Evolutionary conservation across 2,888 invertebrate species (phyloP).

Genomic region (Hydriomena furcata): DNA sequence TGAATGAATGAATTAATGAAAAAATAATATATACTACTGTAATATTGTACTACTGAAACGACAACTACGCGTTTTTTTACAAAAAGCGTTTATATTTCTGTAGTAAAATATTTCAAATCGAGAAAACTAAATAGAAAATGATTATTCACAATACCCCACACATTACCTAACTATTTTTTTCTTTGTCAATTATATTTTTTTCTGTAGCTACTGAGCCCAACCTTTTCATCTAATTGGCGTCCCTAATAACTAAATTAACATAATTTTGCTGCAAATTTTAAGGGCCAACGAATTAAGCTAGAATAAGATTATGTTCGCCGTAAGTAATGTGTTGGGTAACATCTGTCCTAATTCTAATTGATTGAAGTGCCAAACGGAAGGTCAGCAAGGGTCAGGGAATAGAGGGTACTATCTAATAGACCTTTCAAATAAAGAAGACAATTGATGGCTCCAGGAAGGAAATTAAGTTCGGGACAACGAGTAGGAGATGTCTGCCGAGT

Average conservation of each 20-base stretch:
- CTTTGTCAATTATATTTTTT: background rate
- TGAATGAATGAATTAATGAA: too few relatives aligned
- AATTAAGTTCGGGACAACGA: slow-evolving; percentile 2
- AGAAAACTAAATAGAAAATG: too few relatives aligned
- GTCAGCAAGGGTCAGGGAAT: slow-evolving; percentile 20
- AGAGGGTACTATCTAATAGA: slow-evolving; percentile 9
- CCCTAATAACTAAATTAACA: slow-evolving; percentile 57
- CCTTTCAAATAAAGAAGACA: slow-evolving; percentile 4
- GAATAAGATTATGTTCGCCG: slow-evolving; percentile 58
- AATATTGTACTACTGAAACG: too few relatives aligned
- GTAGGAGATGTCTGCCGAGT: too few relatives aligned
- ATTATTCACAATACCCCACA: too few relatives aligned
- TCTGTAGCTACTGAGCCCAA: too few relatives aligned
- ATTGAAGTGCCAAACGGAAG: slow-evolving; percentile 34
- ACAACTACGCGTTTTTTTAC: too few relatives aligned
- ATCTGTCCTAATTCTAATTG: slow-evolving; percentile 48
- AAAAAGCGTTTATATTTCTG: too few relatives aligned
- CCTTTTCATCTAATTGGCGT: slow-evolving; percentile 37
- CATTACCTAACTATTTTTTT: background rate
- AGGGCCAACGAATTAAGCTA: slow-evolving; percentile 53
- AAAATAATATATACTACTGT: too few relatives aligned
- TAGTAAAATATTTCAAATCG: too few relatives aligned
- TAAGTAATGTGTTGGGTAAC: slow-evolving; percentile 51
- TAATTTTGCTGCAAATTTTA: slow-evolving; percentile 57
- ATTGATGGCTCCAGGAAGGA: background rate